phyloP scores from a whole-genome alignment of 2,113 vertebrate genomes.

The Gallinago undulata region DNA sequence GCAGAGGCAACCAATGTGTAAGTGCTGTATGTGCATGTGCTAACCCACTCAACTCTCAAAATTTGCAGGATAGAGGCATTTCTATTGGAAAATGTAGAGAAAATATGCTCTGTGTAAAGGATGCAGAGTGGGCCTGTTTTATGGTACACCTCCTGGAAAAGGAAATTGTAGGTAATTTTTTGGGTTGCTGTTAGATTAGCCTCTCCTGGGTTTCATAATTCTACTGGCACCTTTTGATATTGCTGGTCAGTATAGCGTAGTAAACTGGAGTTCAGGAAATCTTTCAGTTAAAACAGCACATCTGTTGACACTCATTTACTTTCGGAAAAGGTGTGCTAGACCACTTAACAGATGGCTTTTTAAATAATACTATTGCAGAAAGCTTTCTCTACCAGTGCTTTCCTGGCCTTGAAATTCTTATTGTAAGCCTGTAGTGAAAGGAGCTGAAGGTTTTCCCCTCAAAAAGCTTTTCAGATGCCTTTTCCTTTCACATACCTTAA shows the following conservation, averaged over 20 bases:
- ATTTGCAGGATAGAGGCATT: not conserved
- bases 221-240: conserved; percentile 1
- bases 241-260: not conserved
- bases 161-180: conserved; percentile 13
- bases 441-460: not conserved
- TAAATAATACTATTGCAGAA: not conserved
- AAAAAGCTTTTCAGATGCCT: not conserved
- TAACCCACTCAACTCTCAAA: not conserved
- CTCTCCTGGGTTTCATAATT: conserved; percentile 34
- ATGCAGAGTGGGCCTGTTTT: not conserved
- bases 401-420: not conserved
- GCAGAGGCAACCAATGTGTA: not conserved
- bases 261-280: not conserved
- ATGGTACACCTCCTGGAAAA: not conserved
- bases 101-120: not conserved
- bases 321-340: not conserved
- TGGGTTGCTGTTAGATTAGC: not conserved
- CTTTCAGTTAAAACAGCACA: not conserved
- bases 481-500: not conserved
- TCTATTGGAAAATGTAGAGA: not conserved
- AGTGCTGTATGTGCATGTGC: not conserved
- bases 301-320: not conserved
- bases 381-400: not conserved
- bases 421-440: not conserved
- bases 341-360: conserved; percentile 8